phyloP scores from a whole-genome alignment of 2,797 vertebrate genomes.

The Pangasius sanitwongsei region DNA sequence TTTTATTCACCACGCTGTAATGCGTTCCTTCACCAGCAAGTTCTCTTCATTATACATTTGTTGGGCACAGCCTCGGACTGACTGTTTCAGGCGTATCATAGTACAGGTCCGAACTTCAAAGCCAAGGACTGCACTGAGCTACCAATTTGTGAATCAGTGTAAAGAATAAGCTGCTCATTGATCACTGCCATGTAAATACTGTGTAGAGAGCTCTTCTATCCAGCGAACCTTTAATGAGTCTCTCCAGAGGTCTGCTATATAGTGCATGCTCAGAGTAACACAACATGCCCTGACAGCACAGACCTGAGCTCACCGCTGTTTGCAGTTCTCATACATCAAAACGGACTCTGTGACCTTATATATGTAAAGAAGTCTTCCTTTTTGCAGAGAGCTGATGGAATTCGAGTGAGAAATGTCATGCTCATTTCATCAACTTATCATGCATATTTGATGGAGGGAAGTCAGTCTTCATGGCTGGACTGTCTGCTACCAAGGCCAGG shows the following conservation, averaged over 20 bases:
- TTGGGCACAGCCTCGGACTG: slow-evolving; percentile 66
- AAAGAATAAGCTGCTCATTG: slow-evolving; percentile 60
- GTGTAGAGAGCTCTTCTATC: slow-evolving; percentile 61
- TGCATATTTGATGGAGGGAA: slow-evolving; percentile 47
- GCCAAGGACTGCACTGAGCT: slow-evolving; percentile 54
- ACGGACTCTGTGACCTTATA: slow-evolving; percentile 68
- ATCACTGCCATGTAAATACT: slow-evolving; percentile 67
- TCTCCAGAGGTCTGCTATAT: slow-evolving; percentile 67
- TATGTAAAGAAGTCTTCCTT: slow-evolving; percentile 74
- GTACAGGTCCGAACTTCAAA: slow-evolving; percentile 68
- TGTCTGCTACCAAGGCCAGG: slow-evolving; percentile 15
- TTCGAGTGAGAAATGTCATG: slow-evolving; percentile 55
- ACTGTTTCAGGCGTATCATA: slow-evolving; percentile 65
- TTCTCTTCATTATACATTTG: slow-evolving; percentile 73
- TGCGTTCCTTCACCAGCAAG: slow-evolving; percentile 70
- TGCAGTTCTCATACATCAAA: slow-evolving; percentile 64
- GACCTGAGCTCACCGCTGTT: slow-evolving; percentile 34
- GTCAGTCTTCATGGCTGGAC: slow-evolving; percentile 12
- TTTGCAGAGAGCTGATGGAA: slow-evolving; percentile 63
- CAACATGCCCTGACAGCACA: slow-evolving; percentile 60
- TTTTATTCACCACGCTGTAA: slow-evolving; percentile 65
- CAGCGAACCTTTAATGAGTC: slow-evolving; percentile 74
- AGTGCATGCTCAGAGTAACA: slow-evolving; percentile 61
- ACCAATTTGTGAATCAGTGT: slow-evolving; percentile 56
- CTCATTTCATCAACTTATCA: slow-evolving; percentile 40